phyloP scores from a whole-genome alignment of 2,888 invertebrate genomes.

The Deroplatys truncata region DNA sequence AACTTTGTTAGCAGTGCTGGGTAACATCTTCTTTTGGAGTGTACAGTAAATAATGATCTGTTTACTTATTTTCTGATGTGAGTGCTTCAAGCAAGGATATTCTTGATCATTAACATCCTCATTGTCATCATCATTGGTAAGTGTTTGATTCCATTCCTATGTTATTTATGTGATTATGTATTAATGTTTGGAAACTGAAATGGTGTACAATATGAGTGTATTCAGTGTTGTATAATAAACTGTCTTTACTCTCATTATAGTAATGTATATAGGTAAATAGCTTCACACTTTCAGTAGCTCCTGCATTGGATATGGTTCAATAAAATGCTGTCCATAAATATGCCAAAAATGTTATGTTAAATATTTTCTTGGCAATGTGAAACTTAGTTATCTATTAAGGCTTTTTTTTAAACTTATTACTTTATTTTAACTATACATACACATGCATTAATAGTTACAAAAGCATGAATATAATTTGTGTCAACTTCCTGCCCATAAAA shows the following conservation, averaged over 20 bases:
- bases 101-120: not conserved
- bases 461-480: not conserved
- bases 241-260: not conserved
- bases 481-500: not conserved
- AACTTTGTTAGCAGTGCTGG: not conserved
- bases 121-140: not conserved
- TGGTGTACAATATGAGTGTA: not conserved
- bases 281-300: not conserved
- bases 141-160: not conserved
- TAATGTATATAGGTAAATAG: not conserved
- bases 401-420: not conserved
- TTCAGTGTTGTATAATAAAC: not conserved
- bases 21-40: not conserved
- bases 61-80: not conserved
- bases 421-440: not conserved
- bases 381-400: not conserved
- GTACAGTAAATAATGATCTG: not conserved
- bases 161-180: not conserved
- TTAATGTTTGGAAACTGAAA: not conserved
- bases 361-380: not conserved
- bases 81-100: not conserved
- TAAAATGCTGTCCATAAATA: too few species aligned
- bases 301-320: not conserved
- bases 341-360: too few species aligned
- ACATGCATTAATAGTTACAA: not conserved